These are phyloP conservation scores for Fregata magnificens DNA, from an alignment of 2,113 vertebrate species.

Conservation along the genomic window DNA sequence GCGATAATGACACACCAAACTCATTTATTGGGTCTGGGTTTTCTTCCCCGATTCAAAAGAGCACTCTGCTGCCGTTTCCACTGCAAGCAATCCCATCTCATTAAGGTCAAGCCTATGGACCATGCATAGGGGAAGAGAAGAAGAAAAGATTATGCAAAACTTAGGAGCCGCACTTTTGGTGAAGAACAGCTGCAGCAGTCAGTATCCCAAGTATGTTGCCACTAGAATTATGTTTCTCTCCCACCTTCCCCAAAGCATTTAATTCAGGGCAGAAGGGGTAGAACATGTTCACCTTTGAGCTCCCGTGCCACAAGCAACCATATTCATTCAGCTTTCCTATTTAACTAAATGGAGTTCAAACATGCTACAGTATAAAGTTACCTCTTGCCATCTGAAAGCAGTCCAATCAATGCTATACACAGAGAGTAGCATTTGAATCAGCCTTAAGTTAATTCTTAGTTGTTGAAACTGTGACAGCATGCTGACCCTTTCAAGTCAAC, in stretches of 20 bases:
- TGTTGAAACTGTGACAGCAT: conserved; percentile 57
- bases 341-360: conserved; percentile 58
- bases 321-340: conserved; percentile 40
- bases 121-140: not conserved
- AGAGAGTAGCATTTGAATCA: conserved; percentile 64
- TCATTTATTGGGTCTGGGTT: not conserved
- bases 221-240: conserved; percentile 1
- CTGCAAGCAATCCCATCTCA: not conserved
- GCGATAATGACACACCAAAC: not conserved
- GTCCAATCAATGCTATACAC: conserved; percentile 58
- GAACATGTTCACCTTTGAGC: not conserved
- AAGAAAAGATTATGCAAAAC: not conserved
- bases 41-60: not conserved
- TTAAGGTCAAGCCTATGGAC: not conserved
- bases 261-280: conserved; percentile 42
- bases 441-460: conserved; percentile 68
- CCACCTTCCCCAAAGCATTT: conserved; percentile 29
- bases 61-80: not conserved
- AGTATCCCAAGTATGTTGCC: not conserved
- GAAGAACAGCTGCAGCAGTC: not conserved
- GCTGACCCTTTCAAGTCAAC: conserved; percentile 68
- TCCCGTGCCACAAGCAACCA: not conserved
- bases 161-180: not conserved
- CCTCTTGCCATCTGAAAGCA: conserved; percentile 49
- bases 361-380: conserved; percentile 54